phyloP scores from a whole-genome alignment of 1,140 invertebrate genomes.

The Papilio aristodemus region DNA sequence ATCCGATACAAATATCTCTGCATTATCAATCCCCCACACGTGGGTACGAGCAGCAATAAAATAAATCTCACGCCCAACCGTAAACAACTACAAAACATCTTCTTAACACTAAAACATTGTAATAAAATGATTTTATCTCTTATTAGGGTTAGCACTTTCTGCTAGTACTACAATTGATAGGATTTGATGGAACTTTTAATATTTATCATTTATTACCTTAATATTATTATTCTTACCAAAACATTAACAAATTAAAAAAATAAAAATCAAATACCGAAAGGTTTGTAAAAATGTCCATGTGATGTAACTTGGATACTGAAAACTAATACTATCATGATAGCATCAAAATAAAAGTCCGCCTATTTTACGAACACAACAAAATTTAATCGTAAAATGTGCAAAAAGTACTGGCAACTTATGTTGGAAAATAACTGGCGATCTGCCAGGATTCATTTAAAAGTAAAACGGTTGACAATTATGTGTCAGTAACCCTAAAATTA shows the following conservation, averaged over 20 bases:
- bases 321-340: too few relatives aligned
- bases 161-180: background rate
- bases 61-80: constrained; percentile 46
- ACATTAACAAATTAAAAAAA: too few relatives aligned
- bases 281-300: too few relatives aligned
- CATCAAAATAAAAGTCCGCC: background rate
- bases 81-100: constrained; percentile 35
- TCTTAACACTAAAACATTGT: constrained; percentile 49
- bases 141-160: constrained; percentile 17
- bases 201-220: too few relatives aligned
- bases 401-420: background rate
- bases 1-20: constrained; percentile 32
- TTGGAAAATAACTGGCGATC: constrained; percentile 11
- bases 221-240: too few relatives aligned
- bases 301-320: too few relatives aligned
- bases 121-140: constrained; percentile 42
- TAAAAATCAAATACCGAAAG: too few relatives aligned
- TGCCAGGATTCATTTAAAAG: constrained; percentile 6
- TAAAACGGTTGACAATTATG: constrained; percentile 21
- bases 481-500: constrained; percentile 17
- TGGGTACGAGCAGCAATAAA: constrained; percentile 40
- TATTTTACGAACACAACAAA: constrained; percentile 2
- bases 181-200: too few relatives aligned
- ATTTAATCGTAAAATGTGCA: constrained; percentile 4
- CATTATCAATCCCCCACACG: constrained; percentile 38